Percentiles rank a stretch among this genome's conserved stretches.
Evolutionary conservation across 2,888 invertebrate species (phyloP).

Genomic region (Bembecia ichneumoniformis): DNA sequence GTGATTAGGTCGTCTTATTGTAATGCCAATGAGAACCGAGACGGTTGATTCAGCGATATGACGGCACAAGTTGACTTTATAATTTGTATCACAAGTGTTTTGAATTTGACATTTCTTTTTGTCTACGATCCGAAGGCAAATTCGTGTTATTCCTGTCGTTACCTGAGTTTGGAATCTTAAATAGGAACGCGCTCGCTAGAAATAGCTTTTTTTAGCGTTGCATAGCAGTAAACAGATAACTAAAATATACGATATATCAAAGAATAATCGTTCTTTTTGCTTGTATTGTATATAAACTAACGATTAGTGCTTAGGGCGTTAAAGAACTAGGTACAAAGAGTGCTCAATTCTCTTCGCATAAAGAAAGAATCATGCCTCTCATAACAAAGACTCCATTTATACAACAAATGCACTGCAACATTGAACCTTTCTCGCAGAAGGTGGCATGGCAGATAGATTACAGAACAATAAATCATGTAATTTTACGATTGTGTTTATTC

Average conservation of each 20-base stretch:
- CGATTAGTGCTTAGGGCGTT: too few relatives aligned
- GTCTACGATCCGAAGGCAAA: conserved; percentile 47
- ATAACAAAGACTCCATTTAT: too few relatives aligned
- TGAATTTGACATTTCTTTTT: conserved; percentile 10
- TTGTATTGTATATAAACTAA: too few relatives aligned
- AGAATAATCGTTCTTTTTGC: too few relatives aligned
- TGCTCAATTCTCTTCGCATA: too few relatives aligned
- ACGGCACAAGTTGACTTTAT: conserved; percentile 16
- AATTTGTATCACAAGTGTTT: conserved; percentile 10
- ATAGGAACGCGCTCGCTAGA: background rate
- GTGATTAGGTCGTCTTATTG: conserved; percentile 45
- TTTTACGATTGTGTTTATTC: background rate
- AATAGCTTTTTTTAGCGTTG: too few relatives aligned
- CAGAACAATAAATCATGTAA: background rate
- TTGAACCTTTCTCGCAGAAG: background rate
- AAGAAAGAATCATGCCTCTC: too few relatives aligned
- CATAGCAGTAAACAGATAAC: too few relatives aligned
- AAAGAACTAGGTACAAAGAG: too few relatives aligned
- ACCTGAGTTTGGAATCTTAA: conserved; percentile 42
- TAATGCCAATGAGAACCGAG: conserved; percentile 23
- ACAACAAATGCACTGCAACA: background rate
- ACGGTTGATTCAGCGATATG: conserved; percentile 25
- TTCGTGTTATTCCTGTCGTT: conserved; percentile 63
- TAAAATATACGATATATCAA: too few relatives aligned
- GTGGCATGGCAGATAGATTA: background rate